Evolutionary conservation across 2,113 vertebrate genomes (phyloP).

Genomic region (Takifugu bimaculatus): DNA sequence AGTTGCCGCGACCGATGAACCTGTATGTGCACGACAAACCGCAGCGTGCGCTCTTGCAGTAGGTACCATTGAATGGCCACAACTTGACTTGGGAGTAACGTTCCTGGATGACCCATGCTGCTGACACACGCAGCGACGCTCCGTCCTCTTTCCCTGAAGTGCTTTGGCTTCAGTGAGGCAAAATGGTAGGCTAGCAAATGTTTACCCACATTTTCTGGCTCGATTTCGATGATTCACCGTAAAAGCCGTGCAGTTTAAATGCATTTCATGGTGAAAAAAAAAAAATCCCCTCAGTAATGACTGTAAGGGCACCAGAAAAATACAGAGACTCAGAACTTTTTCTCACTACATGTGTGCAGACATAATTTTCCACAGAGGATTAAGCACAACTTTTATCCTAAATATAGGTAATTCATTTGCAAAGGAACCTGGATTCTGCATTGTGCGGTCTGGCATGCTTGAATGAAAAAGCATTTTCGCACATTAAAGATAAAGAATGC

Average conservation of each 20-base stretch:
- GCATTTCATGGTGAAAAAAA: not conserved
- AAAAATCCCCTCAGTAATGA: not conserved
- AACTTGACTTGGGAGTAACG: slow-evolving; percentile 80
- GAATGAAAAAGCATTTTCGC: slow-evolving; percentile 70
- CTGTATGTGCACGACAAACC: slow-evolving; percentile 65
- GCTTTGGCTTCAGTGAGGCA: slow-evolving; percentile 48
- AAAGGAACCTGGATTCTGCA: slow-evolving; percentile 60
- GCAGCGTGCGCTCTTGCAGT: slow-evolving; percentile 72
- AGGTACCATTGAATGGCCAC: slow-evolving; percentile 78
- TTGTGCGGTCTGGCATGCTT: slow-evolving; percentile 77
- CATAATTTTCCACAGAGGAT: slow-evolving; percentile 24
- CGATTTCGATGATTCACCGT: slow-evolving; percentile 13
- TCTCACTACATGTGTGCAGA: slow-evolving; percentile 18
- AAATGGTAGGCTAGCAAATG: slow-evolving; percentile 57
- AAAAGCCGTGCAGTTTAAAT: too few relatives aligned
- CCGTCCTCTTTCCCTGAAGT: slow-evolving; percentile 38
- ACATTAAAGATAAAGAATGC: slow-evolving; percentile 50
- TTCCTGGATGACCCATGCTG: slow-evolving; percentile 76
- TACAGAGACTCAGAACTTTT: slow-evolving; percentile 60
- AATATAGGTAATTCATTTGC: slow-evolving; percentile 40
- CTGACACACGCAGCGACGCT: slow-evolving; percentile 59
- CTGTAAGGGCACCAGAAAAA: slow-evolving; percentile 38
- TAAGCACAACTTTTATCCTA: slow-evolving; percentile 20
- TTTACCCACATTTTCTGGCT: slow-evolving; percentile 38
- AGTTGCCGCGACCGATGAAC: slow-evolving; percentile 50